These are phyloP conservation scores for Aurelia aurita complex sp. Pacific DNA, from an alignment of 30 jellyfish, hydroid and myxozoan genomes.

Conservation along the genomic window DNA sequence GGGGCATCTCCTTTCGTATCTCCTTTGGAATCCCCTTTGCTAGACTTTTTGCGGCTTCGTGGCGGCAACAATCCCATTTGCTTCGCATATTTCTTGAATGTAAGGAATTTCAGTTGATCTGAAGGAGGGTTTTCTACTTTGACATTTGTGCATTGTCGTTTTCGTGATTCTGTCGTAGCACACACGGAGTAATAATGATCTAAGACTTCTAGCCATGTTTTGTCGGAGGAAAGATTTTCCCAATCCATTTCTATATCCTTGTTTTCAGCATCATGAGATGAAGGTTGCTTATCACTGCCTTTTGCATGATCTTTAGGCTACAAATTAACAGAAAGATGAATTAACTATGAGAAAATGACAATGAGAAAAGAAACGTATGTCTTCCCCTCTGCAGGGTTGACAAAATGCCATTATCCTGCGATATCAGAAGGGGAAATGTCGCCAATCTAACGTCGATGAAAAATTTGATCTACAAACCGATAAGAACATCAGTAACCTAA, in stretches of 20 bases:
- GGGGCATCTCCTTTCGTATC: conserved; percentile 55
- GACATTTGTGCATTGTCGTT: conserved; percentile 52
- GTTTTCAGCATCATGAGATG: neutral
- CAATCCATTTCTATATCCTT: conserved; percentile 41
- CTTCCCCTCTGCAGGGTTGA: too few relatives aligned
- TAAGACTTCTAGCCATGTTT: conserved; percentile 83
- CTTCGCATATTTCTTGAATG: conserved; percentile 62
- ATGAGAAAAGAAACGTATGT: too few relatives aligned
- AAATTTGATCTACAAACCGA: too few relatives aligned
- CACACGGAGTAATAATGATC: conserved; percentile 89
- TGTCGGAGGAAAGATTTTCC: conserved; percentile 79
- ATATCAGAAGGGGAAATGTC: too few relatives aligned
- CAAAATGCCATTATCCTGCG: too few relatives aligned
- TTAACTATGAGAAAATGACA: too few relatives aligned
- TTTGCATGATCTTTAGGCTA: too few relatives aligned
- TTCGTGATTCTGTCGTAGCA: conserved; percentile 71
- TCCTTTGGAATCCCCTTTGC: conserved; percentile 20
- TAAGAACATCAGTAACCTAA: too few relatives aligned
- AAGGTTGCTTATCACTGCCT: too few relatives aligned
- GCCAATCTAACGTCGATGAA: too few relatives aligned
- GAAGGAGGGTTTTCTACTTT: conserved; percentile 39
- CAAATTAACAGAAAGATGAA: too few relatives aligned
- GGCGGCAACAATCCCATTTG: conserved; percentile 70
- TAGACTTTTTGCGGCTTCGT: conserved; percentile 19
- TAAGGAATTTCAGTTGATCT: conserved; percentile 26